Evolutionary conservation across 1,140 invertebrate species (phyloP).

Genomic region (Danaus plexippus): DNA sequence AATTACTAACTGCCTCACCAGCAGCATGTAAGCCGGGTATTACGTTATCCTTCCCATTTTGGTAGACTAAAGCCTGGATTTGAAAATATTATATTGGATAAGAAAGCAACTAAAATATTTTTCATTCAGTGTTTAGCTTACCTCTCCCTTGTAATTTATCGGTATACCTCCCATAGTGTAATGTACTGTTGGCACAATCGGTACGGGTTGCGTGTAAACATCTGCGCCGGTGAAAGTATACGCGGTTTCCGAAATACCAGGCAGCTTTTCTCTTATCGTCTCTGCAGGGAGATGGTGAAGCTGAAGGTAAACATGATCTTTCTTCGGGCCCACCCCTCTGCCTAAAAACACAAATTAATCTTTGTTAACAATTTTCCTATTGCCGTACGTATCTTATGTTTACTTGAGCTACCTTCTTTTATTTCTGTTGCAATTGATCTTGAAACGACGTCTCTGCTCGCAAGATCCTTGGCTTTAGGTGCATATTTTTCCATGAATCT

Average conservation of each 20-base stretch:
- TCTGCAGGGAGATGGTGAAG: slow-evolving; percentile 95
- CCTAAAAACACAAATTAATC: slow-evolving; percentile 27
- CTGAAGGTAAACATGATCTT: slow-evolving; percentile 97
- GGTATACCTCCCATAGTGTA: slow-evolving; percentile 99
- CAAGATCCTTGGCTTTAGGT: slow-evolving; percentile 97
- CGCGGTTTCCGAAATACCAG: slow-evolving; percentile 92
- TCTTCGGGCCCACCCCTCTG: slow-evolving; percentile 93
- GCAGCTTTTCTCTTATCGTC: slow-evolving; percentile 84
- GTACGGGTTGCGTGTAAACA: slow-evolving; percentile 95
- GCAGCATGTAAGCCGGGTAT: slow-evolving; percentile 80
- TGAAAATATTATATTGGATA: not conserved
- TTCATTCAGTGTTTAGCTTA: slow-evolving; percentile 43
- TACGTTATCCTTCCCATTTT: slow-evolving; percentile 74
- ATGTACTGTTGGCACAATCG: slow-evolving; percentile 97
- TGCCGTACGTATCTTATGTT: slow-evolving; percentile 39
- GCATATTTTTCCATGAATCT: slow-evolving; percentile 99
- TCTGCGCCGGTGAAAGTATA: slow-evolving; percentile 98
- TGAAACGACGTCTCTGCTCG: slow-evolving; percentile 98
- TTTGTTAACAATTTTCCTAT: slow-evolving; percentile 3
- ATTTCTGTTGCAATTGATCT: slow-evolving; percentile 98
- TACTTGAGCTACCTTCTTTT: slow-evolving; percentile 79
- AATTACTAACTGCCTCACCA: slow-evolving; percentile 81
- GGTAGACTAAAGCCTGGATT: slow-evolving; percentile 33
- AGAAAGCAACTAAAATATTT: slow-evolving; percentile 2
- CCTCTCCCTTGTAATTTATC: slow-evolving; percentile 96